phyloP scores from a whole-genome alignment of 2,113 vertebrate genomes.

The Dasypus novemcinctus region DNA sequence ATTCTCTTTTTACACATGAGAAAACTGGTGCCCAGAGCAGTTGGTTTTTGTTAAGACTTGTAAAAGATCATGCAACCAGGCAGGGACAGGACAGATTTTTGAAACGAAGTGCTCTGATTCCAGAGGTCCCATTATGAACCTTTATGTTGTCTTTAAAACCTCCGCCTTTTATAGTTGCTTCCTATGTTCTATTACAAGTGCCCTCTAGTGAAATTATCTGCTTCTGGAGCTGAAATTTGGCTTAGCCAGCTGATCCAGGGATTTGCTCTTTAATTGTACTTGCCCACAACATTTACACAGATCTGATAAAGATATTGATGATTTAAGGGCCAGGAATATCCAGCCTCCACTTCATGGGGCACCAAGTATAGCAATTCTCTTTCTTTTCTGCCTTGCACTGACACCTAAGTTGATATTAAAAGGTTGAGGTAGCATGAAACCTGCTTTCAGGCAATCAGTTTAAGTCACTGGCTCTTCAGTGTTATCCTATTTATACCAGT shows the following conservation, averaged over 20 bases:
- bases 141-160: neutral
- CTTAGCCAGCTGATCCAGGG: slow-evolving; percentile 21
- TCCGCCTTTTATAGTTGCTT: neutral
- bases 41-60: neutral
- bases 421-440: slow-evolving; percentile 45
- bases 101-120: neutral
- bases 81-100: neutral
- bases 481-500: slow-evolving; percentile 67
- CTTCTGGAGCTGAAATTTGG: slow-evolving; percentile 47
- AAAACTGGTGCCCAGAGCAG: neutral
- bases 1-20: neutral
- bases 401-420: slow-evolving; percentile 50
- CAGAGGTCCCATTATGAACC: neutral
- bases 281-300: slow-evolving; percentile 53
- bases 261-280: slow-evolving; percentile 55
- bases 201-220: neutral
- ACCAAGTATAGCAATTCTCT: neutral
- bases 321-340: slow-evolving; percentile 40
- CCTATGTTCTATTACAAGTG: neutral
- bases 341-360: neutral
- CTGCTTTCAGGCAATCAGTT: slow-evolving; percentile 53
- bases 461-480: slow-evolving; percentile 59
- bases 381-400: neutral
- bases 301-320: slow-evolving; percentile 57
- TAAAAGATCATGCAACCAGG: neutral